Conservation (phyloP, 2,888 invertebrate species). For the Melolontha melolontha region DNA sequence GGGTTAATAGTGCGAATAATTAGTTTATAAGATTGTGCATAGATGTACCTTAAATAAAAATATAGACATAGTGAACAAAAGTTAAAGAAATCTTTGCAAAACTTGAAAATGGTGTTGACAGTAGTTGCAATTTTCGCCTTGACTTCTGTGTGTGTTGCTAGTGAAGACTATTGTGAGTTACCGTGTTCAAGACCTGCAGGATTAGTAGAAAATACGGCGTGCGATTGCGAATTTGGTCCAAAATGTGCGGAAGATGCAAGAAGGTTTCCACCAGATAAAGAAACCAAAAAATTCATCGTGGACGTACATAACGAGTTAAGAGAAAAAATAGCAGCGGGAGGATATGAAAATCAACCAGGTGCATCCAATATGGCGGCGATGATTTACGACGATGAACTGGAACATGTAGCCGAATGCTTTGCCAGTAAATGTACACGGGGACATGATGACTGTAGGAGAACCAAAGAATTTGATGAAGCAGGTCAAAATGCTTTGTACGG, state of each 20-base stretch:
- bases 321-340: slow-evolving; percentile 37
- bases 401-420: slow-evolving; percentile 31
- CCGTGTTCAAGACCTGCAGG: neutral
- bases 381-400: slow-evolving; percentile 28
- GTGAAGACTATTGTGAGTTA: slow-evolving; percentile 22
- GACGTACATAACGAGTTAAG: slow-evolving; percentile 33
- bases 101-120: too few species aligned
- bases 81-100: too few species aligned
- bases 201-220: slow-evolving; percentile 13
- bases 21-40: too few species aligned
- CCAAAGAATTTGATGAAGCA: slow-evolving; percentile 1
- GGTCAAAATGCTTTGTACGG: slow-evolving; percentile 32
- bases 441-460: slow-evolving; percentile 36
- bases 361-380: slow-evolving; percentile 32
- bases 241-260: neutral
- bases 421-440: slow-evolving; percentile 15
- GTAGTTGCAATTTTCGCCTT: too few species aligned
- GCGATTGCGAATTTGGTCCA: neutral
- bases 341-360: neutral
- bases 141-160: neutral
- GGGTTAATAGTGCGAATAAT: too few species aligned
- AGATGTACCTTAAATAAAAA: too few species aligned
- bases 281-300: neutral
- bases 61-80: too few species aligned
- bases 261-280: slow-evolving; percentile 2